Base-by-base conservation (phyloP, 2,797 vertebrate genomes). In the Acomys russatus region DNA sequence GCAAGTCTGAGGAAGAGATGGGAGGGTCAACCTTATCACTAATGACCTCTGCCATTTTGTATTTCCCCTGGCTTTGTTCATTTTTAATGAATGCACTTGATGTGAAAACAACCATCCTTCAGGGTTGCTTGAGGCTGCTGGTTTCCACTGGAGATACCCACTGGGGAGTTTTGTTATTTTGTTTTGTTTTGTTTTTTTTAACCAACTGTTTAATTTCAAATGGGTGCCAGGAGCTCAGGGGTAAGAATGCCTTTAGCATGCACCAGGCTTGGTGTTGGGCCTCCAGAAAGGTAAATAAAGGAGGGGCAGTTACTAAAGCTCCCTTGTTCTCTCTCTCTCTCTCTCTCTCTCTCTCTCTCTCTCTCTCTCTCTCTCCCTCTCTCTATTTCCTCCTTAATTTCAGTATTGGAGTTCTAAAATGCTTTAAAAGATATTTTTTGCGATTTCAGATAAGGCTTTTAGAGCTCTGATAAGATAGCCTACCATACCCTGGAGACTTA, bases 381-480 rank as follows among this genome's bases (percentile, higher is more conserved):
- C 25, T 44, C 22, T 38, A 35, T 76, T 80, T 17, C 12, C 28
- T 8, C 23, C 23, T 96, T 94, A n/a, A 4, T 94, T 97, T 96
- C 68, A 56, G n/a, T 91, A 64, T 96, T 94, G 2, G 90, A 91
- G 74, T 97, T 97, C 93, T 96, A 95, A 61, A 93, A 85, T 96
- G 92, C 25, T 35, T 98, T 96, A 92, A 98, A 95, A 95, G 78
- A 33, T 97, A 1, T 8, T 90, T 90, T 91, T 97, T 97, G 51
- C 84, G 89, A 96, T 96, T 98, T 96, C 94, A 94, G 96, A 92
- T 95, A 92, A 95, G 84, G 93, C 0, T 9, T 96, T 97, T 98
- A 94, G 33, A 97, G 56, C 70, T 66, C 96, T 96, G 87, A 97
- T 92, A 97, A 98, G 96, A 96, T 90, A 68, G 80, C 28, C 59